phyloP scores from a whole-genome alignment of 2,888 invertebrate species.

The Cephus rjabovi region DNA sequence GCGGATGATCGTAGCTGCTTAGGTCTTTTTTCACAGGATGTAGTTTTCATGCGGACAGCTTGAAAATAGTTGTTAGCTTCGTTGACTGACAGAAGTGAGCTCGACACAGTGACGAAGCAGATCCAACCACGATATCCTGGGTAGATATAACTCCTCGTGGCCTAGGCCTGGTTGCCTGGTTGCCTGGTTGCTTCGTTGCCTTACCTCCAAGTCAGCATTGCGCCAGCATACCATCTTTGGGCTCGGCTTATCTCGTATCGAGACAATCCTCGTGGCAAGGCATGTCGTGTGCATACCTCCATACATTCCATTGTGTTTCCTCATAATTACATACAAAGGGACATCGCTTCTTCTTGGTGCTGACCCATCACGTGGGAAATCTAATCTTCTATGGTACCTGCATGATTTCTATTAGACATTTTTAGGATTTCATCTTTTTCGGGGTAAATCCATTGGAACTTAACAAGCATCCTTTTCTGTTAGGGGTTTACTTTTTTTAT shows the following conservation, averaged over 20 bases:
- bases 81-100: constrained; percentile 24
- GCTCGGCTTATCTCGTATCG: constrained; percentile 55
- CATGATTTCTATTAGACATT: not conserved
- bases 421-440: not conserved
- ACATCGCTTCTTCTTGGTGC: constrained; percentile 32
- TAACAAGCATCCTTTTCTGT: not conserved
- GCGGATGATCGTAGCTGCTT: not conserved
- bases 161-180: constrained; percentile 5
- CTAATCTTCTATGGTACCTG: constrained; percentile 17
- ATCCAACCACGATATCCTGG: constrained; percentile 47
- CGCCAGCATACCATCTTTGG: constrained; percentile 57
- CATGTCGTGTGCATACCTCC: constrained; percentile 52
- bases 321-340: constrained; percentile 54
- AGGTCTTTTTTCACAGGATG: not conserved
- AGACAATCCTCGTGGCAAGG: constrained; percentile 40
- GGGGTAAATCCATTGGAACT: constrained; percentile 23
- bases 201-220: constrained; percentile 12
- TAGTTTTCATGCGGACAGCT: constrained; percentile 6
- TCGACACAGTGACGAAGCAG: constrained; percentile 52
- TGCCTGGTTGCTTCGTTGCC: constrained; percentile 9
- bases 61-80: constrained; percentile 24
- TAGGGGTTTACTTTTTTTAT: not conserved
- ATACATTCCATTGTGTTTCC: constrained; percentile 59
- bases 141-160: constrained; percentile 41
- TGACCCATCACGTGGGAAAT: constrained; percentile 47